A percentile compares a stretch with the other conserved stretches of the same genome.
phyloP scores from a whole-genome alignment of 2,113 vertebrate genomes.

The Puffinus mauretanicus region DNA sequence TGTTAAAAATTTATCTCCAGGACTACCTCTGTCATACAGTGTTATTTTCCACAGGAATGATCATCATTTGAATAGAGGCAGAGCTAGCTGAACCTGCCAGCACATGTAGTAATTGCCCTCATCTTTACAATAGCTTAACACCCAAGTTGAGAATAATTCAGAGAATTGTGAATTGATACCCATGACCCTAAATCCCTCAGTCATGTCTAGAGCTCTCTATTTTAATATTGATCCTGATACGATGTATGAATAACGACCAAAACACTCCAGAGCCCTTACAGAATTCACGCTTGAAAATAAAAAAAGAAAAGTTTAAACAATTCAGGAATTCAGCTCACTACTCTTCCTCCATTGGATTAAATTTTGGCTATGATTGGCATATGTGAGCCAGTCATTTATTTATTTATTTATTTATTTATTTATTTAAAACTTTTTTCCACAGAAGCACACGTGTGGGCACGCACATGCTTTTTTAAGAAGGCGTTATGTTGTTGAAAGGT shows the following conservation, averaged over 20 bases:
- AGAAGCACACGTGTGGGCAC: fast-evolving
- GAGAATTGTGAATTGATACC: not conserved
- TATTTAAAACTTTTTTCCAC: not conserved
- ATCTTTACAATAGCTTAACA: not conserved
- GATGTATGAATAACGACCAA: not conserved
- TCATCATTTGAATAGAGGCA: not conserved
- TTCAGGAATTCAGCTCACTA: not conserved
- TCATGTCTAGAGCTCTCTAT: not conserved
- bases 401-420: not conserved
- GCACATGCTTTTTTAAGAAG: not conserved
- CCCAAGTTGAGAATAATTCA: not conserved
- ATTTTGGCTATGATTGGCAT: not conserved
- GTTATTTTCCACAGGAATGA: not conserved
- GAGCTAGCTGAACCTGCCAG: not conserved
- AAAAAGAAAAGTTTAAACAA: not conserved
- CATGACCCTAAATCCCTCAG: not conserved
- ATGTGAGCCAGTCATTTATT: not conserved
- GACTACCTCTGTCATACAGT: not conserved
- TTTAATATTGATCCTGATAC: not conserved
- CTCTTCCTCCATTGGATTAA: not conserved
- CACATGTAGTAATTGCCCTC: not conserved
- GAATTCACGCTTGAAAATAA: not conserved
- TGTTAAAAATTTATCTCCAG: not conserved
- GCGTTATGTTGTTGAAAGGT: not conserved
- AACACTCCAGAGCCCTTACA: not conserved